Percentiles rank a stretch among this genome's conserved stretches.
These are phyloP conservation scores for Centroberyx gerrardi DNA, from an alignment of 2,797 vertebrate genomes.

Conservation along the genomic window DNA sequence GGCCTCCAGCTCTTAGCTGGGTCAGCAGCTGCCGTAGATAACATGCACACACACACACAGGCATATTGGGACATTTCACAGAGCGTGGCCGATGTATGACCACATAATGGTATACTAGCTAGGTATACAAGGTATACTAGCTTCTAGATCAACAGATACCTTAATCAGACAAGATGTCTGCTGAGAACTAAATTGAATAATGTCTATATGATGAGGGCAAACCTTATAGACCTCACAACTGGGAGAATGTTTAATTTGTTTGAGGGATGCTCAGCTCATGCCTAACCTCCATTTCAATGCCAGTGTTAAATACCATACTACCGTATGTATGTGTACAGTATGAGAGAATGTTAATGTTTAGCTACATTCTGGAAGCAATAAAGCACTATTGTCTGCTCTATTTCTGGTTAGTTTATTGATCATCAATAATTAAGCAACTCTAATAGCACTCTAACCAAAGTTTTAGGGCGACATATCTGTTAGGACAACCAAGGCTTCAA, in stretches of 20 bases:
- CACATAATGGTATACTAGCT: slow-evolving; percentile 54
- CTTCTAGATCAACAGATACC: slow-evolving; percentile 52
- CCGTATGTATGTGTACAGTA: no score
- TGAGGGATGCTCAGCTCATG: slow-evolving; percentile 10
- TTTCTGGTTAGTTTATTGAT: slow-evolving; percentile 36
- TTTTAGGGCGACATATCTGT: slow-evolving; percentile 49
- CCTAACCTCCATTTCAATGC: slow-evolving; percentile 5
- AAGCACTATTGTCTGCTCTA: slow-evolving; percentile 31
- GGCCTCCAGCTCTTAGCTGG: slow-evolving; percentile 98
- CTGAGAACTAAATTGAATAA: slow-evolving; percentile 18
- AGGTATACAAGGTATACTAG: slow-evolving; percentile 56
- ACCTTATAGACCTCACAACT: slow-evolving; percentile 18
- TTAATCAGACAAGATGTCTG: slow-evolving; percentile 34
- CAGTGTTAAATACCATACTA: slow-evolving; percentile 13
- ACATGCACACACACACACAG: slow-evolving; percentile 95
- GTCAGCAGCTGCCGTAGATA: slow-evolving; percentile 97
- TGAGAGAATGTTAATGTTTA: slow-evolving; percentile 19
- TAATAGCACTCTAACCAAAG: slow-evolving; percentile 58
- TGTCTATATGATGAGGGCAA: slow-evolving; percentile 33
- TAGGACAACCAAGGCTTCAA: slow-evolving; percentile 55
- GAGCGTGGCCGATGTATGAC: slow-evolving; percentile 84
- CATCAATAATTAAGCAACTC: slow-evolving; percentile 45
- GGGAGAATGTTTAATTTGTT: slow-evolving; percentile 1
- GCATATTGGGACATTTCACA: slow-evolving; percentile 98
- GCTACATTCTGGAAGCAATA: slow-evolving; percentile 28